phyloP scores from a whole-genome alignment of 2,113 vertebrate genomes.

The Glareola pratincola region DNA sequence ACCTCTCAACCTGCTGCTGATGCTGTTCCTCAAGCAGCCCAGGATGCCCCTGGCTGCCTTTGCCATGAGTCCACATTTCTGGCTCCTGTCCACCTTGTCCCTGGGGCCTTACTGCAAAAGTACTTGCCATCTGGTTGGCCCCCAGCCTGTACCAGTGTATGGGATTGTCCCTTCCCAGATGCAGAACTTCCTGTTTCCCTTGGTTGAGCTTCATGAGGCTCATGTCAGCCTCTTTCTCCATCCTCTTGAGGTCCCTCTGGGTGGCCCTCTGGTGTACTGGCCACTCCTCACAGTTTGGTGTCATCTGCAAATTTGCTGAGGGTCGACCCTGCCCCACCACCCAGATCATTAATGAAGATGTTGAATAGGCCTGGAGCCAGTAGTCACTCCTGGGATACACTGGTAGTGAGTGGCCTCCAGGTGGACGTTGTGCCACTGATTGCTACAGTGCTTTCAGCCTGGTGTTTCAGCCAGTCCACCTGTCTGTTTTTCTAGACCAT shows the following conservation, averaged over 20 bases:
- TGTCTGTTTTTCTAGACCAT: not conserved
- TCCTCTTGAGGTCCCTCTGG: not conserved
- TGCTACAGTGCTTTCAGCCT: not conserved
- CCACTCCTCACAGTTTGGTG: not conserved
- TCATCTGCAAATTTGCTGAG: not conserved
- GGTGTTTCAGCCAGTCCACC: not conserved
- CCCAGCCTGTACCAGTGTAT: not conserved
- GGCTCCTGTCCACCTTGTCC: not conserved
- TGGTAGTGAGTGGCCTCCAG: not conserved
- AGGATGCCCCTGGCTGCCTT: not conserved
- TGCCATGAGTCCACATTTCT: not conserved
- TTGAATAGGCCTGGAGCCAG: not conserved
- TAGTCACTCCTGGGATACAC: not conserved
- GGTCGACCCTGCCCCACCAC: not conserved
- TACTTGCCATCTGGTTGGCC: not conserved
- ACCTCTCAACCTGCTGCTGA: not conserved
- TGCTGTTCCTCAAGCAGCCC: not conserved
- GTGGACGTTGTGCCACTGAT: not conserved
- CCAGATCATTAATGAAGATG: not conserved
- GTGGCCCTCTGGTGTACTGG: not conserved
- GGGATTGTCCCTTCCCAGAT: not conserved
- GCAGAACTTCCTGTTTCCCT: not conserved
- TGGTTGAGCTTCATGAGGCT: not conserved
- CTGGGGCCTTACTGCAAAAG: not conserved
- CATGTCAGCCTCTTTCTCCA: rapidly evolving